A percentile compares a stretch with the other conserved stretches of the same genome.
phyloP scores from a whole-genome alignment of 2,888 invertebrate species.

The Erebia ligea region DNA sequence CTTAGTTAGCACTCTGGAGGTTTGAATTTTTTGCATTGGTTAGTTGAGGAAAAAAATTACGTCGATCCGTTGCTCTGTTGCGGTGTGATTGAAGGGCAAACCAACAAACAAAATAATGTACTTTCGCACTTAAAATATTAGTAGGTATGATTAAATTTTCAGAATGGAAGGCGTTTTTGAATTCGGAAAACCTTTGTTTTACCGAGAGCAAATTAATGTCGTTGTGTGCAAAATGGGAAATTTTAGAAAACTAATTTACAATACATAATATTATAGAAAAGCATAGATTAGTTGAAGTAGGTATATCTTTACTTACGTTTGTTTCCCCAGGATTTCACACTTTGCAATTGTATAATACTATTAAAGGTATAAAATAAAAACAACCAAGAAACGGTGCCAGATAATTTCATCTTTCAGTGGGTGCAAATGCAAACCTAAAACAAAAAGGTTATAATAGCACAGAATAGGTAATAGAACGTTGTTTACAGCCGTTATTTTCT shows the following conservation, averaged over 20 bases:
- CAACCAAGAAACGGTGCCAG: constrained; percentile 45
- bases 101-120: too few relatives aligned
- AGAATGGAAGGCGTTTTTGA: too few relatives aligned
- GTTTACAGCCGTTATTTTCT: too few relatives aligned
- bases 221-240: not conserved
- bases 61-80: too few relatives aligned
- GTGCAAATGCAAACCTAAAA: not conserved
- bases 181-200: not conserved
- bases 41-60: too few relatives aligned
- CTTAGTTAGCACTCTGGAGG: too few relatives aligned
- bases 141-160: too few relatives aligned
- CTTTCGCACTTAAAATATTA: too few relatives aligned
- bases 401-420: constrained; percentile 24
- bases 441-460: not conserved
- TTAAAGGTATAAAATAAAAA: constrained; percentile 55
- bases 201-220: not conserved
- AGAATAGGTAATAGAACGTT: too few relatives aligned
- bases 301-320: constrained; percentile 59
- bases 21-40: too few relatives aligned
- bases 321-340: constrained; percentile 55
- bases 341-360: constrained; percentile 51
- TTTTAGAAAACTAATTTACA: too few relatives aligned
- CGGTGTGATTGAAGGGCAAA: too few relatives aligned
- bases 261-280: not conserved
- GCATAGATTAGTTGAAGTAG: not conserved